Conservation (phyloP, 2,888 invertebrate genomes). For the Caenorhabditis wallacei region DNA sequence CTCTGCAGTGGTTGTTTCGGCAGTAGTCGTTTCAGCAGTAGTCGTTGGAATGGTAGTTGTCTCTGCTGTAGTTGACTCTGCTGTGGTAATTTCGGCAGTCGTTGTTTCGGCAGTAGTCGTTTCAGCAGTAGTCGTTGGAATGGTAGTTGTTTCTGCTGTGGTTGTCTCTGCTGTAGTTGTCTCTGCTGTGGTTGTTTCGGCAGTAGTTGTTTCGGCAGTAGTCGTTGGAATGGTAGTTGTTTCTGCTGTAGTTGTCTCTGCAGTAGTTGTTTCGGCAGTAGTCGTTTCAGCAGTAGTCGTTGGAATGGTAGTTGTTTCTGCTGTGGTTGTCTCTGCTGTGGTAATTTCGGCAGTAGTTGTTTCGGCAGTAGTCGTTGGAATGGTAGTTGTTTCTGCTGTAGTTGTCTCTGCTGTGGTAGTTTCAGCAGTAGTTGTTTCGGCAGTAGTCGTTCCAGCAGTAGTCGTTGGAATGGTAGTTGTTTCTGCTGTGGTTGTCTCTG, state of each 20-base stretch:
- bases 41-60: not conserved
- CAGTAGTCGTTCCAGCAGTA: not conserved
- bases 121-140: not conserved
- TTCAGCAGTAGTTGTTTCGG: not conserved
- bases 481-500: not conserved
- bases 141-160: not conserved
- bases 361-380: not conserved
- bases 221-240: not conserved
- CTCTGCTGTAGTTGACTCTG: not conserved
- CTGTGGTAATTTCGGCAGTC: not conserved
- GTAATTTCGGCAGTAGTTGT: not conserved
- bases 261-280: not conserved
- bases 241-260: not conserved
- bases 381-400: not conserved
- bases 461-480: not conserved
- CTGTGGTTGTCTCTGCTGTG: not conserved
- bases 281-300: not conserved
- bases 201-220: not conserved
- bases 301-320: not conserved
- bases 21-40: not conserved
- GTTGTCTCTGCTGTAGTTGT: constrained; percentile 16
- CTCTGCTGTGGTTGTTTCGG: not conserved
- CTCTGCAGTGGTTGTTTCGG: not conserved
- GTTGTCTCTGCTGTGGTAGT: not conserved
- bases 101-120: not conserved